Conservation (phyloP, 2,797 vertebrate species). For the Pogoniulus pusillus region DNA sequence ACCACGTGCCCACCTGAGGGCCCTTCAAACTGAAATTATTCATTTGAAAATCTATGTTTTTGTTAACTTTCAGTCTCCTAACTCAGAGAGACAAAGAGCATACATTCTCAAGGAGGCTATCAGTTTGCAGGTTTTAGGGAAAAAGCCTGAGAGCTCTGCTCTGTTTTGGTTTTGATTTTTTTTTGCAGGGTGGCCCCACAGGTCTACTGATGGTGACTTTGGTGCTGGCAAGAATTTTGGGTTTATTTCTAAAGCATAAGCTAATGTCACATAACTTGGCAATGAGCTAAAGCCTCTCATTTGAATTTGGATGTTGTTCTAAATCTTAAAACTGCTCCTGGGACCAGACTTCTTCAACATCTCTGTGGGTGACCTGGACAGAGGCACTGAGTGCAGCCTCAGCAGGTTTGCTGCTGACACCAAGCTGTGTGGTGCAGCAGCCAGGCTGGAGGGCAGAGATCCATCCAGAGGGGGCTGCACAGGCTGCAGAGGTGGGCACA, state of each 20-base stretch:
- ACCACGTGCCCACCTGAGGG: neutral
- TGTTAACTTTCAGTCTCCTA: neutral
- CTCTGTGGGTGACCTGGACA: no score
- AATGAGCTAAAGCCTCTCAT: neutral
- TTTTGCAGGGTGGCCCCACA: neutral
- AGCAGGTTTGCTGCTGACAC: no score
- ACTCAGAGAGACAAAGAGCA: neutral
- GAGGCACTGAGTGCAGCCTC: no score
- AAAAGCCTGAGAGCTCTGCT: neutral
- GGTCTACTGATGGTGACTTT: neutral
- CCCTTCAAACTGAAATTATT: neutral
- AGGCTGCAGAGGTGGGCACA: no score
- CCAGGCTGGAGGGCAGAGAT: no score
- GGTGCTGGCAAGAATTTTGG: neutral
- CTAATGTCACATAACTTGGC: neutral
- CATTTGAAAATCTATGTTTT: neutral
- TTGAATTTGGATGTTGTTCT: neutral
- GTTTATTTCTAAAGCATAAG: constrained; percentile 14
- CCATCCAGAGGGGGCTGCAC: no score
- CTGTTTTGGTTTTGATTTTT: neutral
- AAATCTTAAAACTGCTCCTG: neutral
- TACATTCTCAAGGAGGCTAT: neutral
- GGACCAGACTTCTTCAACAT: no score
- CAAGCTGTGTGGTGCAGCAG: no score
- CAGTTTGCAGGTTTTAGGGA: neutral